Percentiles rank a stretch among this genome's conserved stretches.
phyloP scores from a whole-genome alignment of 2,888 invertebrate species.

The Apamea sordens region DNA sequence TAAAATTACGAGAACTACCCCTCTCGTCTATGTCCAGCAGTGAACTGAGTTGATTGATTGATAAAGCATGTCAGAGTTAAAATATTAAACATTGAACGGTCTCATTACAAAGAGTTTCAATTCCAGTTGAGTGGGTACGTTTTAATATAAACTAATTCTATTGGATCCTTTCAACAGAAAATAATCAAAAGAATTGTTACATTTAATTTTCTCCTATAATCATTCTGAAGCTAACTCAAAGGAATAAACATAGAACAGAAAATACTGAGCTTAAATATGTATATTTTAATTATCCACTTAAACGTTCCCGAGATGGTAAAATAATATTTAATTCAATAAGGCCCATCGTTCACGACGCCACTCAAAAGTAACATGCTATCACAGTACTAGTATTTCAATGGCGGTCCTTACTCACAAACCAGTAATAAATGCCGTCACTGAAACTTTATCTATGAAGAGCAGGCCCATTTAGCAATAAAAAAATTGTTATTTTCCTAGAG shows the following conservation, averaged over 20 bases:
- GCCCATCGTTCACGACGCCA: background rate
- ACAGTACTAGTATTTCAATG: background rate
- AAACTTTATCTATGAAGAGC: no score
- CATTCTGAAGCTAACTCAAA: conserved; percentile 20
- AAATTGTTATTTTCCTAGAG: no score
- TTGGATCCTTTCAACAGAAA: background rate
- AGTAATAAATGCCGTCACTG: no score
- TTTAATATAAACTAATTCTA: background rate
- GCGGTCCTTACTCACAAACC: background rate
- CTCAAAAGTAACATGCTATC: background rate
- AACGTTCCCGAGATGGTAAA: conserved; percentile 5
- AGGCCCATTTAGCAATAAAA: no score
- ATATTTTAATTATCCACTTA: conserved; percentile 25
- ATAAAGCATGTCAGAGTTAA: background rate
- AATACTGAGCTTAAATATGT: conserved; percentile 23
- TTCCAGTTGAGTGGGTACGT: background rate
- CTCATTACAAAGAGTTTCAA: background rate
- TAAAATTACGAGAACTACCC: background rate
- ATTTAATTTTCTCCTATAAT: conserved; percentile 6
- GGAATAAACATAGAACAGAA: conserved; percentile 29
- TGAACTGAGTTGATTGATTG: background rate
- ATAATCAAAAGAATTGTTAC: background rate
- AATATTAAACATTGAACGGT: background rate
- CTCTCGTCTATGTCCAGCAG: background rate
- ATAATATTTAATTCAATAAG: conserved; percentile 31